Evolutionary conservation across 2,888 invertebrate genomes (phyloP).

Genomic region (Morpho achilles): DNA sequence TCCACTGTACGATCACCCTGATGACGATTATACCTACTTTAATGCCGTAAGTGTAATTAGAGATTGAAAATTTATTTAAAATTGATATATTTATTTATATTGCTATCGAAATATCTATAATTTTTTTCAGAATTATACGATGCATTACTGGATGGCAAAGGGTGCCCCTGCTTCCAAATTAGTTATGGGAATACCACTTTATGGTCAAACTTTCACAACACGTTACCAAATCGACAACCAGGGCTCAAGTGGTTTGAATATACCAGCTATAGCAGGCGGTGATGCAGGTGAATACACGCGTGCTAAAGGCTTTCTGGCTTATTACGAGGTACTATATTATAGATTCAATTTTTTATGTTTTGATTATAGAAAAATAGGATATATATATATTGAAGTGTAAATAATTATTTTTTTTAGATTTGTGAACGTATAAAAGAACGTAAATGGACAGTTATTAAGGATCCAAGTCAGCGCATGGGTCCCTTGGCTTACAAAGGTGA

Average conservation of each 20-base stretch:
- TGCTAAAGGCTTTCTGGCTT: constrained; percentile 92
- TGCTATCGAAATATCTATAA: too few relatives aligned
- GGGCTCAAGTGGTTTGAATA: constrained; percentile 80
- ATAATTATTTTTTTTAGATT: constrained; percentile 70
- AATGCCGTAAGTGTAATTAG: constrained; percentile 82
- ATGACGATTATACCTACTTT: constrained; percentile 89
- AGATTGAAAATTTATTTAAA: not conserved
- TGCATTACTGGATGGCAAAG: constrained; percentile 92
- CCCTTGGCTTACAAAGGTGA: constrained; percentile 92
- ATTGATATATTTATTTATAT: too few relatives aligned
- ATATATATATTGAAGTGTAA: constrained; percentile 9
- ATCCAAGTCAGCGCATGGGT: constrained; percentile 88
- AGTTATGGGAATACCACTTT: constrained; percentile 93
- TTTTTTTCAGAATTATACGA: constrained; percentile 85
- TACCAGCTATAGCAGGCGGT: constrained; percentile 87
- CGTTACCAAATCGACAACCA: constrained; percentile 68
- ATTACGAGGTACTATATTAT: constrained; percentile 84
- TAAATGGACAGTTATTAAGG: constrained; percentile 90
- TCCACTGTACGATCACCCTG: constrained; percentile 89
- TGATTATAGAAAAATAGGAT: not conserved
- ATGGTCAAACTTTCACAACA: constrained; percentile 90
- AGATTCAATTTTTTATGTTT: not conserved
- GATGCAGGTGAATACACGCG: constrained; percentile 91
- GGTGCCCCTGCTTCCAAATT: constrained; percentile 90
- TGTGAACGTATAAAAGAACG: constrained; percentile 88